These are phyloP conservation scores for Cinara cedri DNA, from an alignment of 2,888 invertebrate genomes.

Conservation along the genomic window DNA sequence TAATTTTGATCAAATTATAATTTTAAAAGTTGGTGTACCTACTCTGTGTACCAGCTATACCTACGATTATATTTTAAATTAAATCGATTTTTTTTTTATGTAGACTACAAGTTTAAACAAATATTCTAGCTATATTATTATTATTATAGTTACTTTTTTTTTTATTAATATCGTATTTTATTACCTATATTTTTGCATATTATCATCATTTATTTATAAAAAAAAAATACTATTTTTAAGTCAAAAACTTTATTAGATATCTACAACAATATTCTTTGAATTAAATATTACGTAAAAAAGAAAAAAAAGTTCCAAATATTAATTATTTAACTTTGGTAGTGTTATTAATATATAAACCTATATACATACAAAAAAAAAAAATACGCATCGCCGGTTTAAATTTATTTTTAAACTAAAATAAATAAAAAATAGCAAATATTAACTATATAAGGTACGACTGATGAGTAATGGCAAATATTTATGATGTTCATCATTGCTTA, in stretches of 20 bases:
- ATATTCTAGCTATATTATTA: too few relatives aligned
- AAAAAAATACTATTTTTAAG: background rate
- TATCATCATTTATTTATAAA: too few relatives aligned
- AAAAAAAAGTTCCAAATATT: background rate
- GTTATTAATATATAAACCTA: too few relatives aligned
- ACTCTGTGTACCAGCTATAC: too few relatives aligned
- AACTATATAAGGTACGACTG: background rate
- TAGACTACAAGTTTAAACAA: too few relatives aligned
- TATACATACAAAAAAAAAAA: background rate
- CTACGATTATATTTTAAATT: too few relatives aligned
- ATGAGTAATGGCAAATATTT: constrained; percentile 43
- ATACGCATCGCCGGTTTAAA: background rate
- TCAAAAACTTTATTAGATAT: background rate
- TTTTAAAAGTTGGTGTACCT: too few relatives aligned
- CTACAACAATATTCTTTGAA: background rate
- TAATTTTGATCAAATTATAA: too few relatives aligned
- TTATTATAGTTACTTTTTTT: too few relatives aligned
- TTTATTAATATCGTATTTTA: too few relatives aligned
- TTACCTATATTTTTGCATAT: too few relatives aligned
- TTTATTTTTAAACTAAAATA: constrained; percentile 15
- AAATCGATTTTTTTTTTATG: too few relatives aligned
- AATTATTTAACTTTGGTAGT: background rate
- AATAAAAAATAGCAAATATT: constrained; percentile 20
- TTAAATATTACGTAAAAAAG: background rate
- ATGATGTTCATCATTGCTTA: constrained; percentile 21